Base-by-base conservation (phyloP, 1,140 invertebrate genomes). In the Zaprionus vittiger region DNA sequence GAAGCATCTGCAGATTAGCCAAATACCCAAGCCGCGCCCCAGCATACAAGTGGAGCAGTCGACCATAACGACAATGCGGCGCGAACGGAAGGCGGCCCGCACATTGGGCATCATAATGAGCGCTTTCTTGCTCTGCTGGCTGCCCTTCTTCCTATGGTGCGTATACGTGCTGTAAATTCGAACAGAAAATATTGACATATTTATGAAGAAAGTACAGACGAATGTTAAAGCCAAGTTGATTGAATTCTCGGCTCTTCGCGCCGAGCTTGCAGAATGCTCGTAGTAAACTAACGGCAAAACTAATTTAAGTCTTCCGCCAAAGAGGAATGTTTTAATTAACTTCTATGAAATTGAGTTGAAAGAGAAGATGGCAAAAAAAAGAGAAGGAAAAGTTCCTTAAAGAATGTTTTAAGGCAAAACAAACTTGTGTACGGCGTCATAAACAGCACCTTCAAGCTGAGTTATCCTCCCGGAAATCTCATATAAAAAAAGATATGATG, bases 21-120 rank as follows among this genome's bases (percentile, higher is more conserved):
- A 96, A 28, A 97, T 97, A 76, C 95, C 96, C 31, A 95, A 96
- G 60, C 96, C 96, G n/a, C 87, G 94, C 34, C 94, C 94, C 38
- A 95, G 94, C 84, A 94, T 95, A 73, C 94, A 94, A 81, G 94
- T 94, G 91, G 94, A 94, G 82, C 95, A 95, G 59, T 95, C 94
- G 80, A 94, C 94, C 65, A 93, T 93, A 55, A 95, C 96, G 91
- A 97, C 94, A 91, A 98, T 98, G 97, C 96, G 98, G 91, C 94
- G 97, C 41, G 98, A 99, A 93, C 95, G 98, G 81, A 99, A 99
- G 93, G 98, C 98, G 0, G 98, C 98, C 5, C 95, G 98, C 84
- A 99, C 98, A 1, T 94, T 99, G 20, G 98, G 98, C 44, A 98
- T 99, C 91, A 98, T 99, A 87, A 98, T 99, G 96, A 97, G 97